phyloP scores from a whole-genome alignment of 92 coral and sea anemone species.

The Galaxea fascicularis region DNA sequence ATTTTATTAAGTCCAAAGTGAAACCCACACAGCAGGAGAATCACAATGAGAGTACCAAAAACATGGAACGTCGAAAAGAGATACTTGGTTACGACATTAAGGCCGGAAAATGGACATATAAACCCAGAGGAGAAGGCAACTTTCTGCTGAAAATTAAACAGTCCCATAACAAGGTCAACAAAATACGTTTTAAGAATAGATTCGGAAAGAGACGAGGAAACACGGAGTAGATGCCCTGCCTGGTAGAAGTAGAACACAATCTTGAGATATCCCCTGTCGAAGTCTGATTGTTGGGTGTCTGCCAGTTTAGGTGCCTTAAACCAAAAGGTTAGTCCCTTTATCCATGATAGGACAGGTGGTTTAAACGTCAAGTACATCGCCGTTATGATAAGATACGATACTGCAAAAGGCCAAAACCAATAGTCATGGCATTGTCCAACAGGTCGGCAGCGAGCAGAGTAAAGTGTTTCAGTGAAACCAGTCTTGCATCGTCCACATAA shows the following conservation, averaged over 20 bases:
- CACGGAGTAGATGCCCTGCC: slow-evolving; percentile 67
- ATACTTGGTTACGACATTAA: slow-evolving; percentile 73
- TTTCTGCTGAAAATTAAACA: slow-evolving; percentile 78
- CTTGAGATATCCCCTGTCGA: slow-evolving; percentile 67
- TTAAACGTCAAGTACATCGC: slow-evolving; percentile 73
- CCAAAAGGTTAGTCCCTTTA: slow-evolving; percentile 65
- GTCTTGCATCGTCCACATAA: slow-evolving; percentile 73
- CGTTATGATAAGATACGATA: slow-evolving; percentile 39
- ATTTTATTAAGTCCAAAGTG: slow-evolving; percentile 43
- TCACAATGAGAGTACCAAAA: slow-evolving; percentile 46
- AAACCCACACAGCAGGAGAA: slow-evolving; percentile 49
- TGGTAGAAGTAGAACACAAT: slow-evolving; percentile 85
- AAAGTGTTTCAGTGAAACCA: slow-evolving; percentile 76
- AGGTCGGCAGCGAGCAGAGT: slow-evolving; percentile 68
- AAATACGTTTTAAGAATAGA: slow-evolving; percentile 34
- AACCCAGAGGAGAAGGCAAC: slow-evolving; percentile 20
- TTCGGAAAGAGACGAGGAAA: slow-evolving; percentile 44
- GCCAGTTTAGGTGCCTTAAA: slow-evolving; percentile 21
- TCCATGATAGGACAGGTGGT: slow-evolving; percentile 63
- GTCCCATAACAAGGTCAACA: slow-evolving; percentile 65
- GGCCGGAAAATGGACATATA: slow-evolving; percentile 80
- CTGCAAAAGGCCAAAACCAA: slow-evolving; percentile 80
- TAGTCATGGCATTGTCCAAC: slow-evolving; percentile 49
- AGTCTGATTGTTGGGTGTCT: slow-evolving; percentile 6
- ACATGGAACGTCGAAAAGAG: slow-evolving; percentile 63